A percentile compares a stretch with the other conserved stretches of the same genome.
Conservation (phyloP, 2,888 invertebrate species). For the Darwinula stevensoni region DNA sequence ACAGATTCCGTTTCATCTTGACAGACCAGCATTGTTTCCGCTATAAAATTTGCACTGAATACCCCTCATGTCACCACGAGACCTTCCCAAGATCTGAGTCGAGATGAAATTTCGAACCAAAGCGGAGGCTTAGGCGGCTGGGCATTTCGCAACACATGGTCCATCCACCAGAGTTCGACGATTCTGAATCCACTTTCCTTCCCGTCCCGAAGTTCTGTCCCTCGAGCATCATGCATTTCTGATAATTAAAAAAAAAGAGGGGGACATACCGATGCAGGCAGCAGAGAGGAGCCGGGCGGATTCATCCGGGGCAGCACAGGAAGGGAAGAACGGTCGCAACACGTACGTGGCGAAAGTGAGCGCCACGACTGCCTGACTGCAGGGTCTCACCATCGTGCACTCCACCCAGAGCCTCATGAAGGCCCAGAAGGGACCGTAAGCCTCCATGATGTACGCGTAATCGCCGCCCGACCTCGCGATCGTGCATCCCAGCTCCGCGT, state of each 20-base stretch:
- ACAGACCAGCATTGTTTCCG: no score
- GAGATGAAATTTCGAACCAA: no score
- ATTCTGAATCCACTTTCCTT: no score
- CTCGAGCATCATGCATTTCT: no score
- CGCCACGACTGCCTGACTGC: constrained; percentile 88
- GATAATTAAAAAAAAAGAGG: background rate
- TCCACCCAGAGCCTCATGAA: constrained; percentile 94
- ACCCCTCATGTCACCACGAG: no score
- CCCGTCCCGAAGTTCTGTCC: no score
- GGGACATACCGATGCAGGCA: constrained; percentile 71
- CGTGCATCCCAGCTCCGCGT: constrained; percentile 89
- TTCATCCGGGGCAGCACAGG: constrained; percentile 65
- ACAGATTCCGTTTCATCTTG: no score
- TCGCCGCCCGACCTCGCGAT: constrained; percentile 84
- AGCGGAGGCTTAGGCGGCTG: no score
- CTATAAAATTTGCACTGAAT: no score
- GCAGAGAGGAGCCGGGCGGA: constrained; percentile 62
- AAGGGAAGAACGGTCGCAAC: constrained; percentile 77
- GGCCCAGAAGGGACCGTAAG: constrained; percentile 86
- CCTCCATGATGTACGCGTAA: constrained; percentile 96
- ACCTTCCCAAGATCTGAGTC: no score
- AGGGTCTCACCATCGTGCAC: constrained; percentile 90
- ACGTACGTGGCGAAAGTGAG: constrained; percentile 90
- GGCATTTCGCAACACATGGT: no score
- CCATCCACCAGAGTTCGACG: no score